These are phyloP conservation scores for Vicugna pacos DNA, from an alignment of 2,113 vertebrate species.

Conservation along the genomic window DNA sequence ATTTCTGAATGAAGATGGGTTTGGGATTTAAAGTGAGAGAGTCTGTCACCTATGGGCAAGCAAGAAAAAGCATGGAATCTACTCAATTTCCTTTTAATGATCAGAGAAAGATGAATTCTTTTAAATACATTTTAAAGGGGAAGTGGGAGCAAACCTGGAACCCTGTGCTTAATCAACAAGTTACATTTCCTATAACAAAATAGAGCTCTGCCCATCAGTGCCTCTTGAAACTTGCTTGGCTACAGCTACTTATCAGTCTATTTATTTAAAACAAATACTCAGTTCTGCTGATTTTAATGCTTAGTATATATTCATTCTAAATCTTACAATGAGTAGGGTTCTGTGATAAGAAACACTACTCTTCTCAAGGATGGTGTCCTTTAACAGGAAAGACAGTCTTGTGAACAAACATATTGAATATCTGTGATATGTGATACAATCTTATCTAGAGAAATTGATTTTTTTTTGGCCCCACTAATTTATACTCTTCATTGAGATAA, in stretches of 20 bases:
- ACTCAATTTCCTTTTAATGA: neutral
- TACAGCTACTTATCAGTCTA: neutral
- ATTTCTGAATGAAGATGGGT: neutral
- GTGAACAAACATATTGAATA: neutral
- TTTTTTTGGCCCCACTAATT: neutral
- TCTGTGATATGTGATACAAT: neutral
- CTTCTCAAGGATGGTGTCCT: neutral
- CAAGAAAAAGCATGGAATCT: neutral
- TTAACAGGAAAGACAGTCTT: neutral
- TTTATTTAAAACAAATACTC: neutral
- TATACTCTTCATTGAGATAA: neutral
- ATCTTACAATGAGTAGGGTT: neutral
- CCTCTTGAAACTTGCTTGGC: neutral
- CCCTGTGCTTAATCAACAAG: neutral
- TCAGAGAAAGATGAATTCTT: neutral
- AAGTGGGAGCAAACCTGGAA: neutral
- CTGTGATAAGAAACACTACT: neutral
- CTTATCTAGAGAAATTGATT: neutral
- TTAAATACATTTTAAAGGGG: neutral
- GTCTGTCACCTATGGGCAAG: neutral
- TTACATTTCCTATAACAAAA: neutral
- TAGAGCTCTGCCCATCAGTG: neutral
- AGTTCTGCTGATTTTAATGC: neutral
- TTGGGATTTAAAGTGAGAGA: neutral
- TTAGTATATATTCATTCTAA: neutral